A percentile compares a stretch with the other conserved stretches of the same genome.
Evolutionary conservation across 2,797 vertebrate genomes (phyloP).

Genomic region (Poeciliopsis gracilis): DNA sequence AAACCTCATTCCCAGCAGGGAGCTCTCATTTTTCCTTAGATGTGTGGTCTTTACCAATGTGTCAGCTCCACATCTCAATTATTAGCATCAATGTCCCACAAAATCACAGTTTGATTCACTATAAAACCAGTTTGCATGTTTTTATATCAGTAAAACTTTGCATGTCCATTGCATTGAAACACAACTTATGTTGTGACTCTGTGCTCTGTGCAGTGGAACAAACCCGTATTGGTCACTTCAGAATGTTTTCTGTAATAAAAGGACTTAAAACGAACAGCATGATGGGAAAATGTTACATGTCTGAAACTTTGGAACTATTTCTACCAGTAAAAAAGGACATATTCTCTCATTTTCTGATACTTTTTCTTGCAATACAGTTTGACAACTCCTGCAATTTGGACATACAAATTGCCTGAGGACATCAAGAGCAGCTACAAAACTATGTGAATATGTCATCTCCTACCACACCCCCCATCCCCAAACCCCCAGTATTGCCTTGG

Average conservation of each 20-base stretch:
- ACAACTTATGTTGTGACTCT: too few relatives aligned
- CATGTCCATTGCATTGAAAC: too few relatives aligned
- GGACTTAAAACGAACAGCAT: neutral
- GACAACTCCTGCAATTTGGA: conserved; percentile 17
- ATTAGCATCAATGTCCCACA: neutral
- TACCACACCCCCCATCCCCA: neutral
- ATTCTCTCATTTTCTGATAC: neutral
- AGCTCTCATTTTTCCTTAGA: neutral
- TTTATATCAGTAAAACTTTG: too few relatives aligned
- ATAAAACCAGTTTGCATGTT: too few relatives aligned
- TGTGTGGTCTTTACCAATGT: neutral
- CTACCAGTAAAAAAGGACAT: neutral
- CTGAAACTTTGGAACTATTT: neutral
- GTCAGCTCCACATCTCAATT: neutral
- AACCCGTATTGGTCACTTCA: neutral
- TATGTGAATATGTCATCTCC: conserved; percentile 39
- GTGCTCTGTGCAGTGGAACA: too few relatives aligned
- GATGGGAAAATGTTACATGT: neutral
- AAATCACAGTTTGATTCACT: neutral
- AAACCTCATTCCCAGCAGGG: neutral
- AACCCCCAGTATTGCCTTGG: conserved; percentile 12
- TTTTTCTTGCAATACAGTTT: conserved; percentile 31
- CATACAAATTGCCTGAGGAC: conserved; percentile 28
- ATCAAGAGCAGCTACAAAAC: conserved; percentile 26
- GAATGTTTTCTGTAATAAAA: neutral